phyloP scores from a whole-genome alignment of 2,888 invertebrate genomes.

The Idaea aversata region DNA sequence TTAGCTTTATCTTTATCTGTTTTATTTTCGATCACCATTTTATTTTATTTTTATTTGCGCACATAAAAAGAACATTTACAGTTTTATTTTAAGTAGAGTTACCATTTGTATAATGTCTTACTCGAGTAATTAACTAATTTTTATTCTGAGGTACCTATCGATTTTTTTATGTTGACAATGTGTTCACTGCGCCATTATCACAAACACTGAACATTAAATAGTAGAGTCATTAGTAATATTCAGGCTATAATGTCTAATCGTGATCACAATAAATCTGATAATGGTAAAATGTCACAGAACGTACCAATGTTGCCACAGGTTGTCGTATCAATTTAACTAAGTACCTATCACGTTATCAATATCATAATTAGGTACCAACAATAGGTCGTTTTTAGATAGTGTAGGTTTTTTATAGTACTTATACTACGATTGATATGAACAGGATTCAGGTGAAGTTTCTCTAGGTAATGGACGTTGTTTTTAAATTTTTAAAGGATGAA shows the following conservation, averaged over 20 bases:
- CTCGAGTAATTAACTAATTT: not conserved
- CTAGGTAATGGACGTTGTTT: too few species aligned
- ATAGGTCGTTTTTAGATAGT: not conserved
- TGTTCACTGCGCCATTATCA: constrained; percentile 11
- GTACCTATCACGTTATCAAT: not conserved
- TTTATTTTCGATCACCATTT: constrained; percentile 33
- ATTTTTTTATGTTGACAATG: not conserved
- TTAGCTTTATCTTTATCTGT: constrained; percentile 15
- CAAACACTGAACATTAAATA: constrained; percentile 19
- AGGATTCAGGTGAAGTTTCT: not conserved
- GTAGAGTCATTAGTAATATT: constrained; percentile 17
- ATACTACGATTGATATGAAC: not conserved
- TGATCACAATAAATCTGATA: constrained; percentile 18
- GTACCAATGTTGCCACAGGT: not conserved
- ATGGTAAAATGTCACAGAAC: constrained; percentile 11
- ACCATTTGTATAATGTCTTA: not conserved
- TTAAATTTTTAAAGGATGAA: too few species aligned
- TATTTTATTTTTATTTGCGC: constrained; percentile 13
- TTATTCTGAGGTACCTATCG: too few species aligned
- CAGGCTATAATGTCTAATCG: constrained; percentile 16
- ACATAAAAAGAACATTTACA: not conserved
- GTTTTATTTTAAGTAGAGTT: not conserved
- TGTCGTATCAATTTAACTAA: not conserved
- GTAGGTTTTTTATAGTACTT: not conserved
- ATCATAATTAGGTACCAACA: not conserved